Conservation (phyloP, 1,140 invertebrate species). For the Elymnias hypermnestra region DNA sequence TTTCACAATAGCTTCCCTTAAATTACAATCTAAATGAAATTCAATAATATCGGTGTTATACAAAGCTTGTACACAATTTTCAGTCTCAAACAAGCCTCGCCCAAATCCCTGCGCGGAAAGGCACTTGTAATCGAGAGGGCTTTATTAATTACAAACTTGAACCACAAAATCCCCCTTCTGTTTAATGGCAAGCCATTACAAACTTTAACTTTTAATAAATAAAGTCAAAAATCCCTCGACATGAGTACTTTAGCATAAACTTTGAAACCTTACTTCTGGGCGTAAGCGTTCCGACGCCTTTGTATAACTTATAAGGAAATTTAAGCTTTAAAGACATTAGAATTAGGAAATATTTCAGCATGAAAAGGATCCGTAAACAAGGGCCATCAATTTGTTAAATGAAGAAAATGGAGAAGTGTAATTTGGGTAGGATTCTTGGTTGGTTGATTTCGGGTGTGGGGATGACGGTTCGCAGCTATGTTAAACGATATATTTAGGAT, state of each 20-base stretch:
- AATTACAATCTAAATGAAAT: no score
- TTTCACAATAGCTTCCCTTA: no score
- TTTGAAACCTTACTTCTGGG: constrained; percentile 65
- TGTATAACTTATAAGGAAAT: constrained; percentile 23
- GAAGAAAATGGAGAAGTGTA: constrained; percentile 71
- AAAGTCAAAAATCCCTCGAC: constrained; percentile 56
- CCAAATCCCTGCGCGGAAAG: constrained; percentile 54
- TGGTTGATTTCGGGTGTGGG: constrained; percentile 37
- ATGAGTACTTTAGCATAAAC: constrained; percentile 38
- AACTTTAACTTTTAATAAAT: constrained; percentile 39
- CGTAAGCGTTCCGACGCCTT: constrained; percentile 41
- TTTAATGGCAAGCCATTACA: constrained; percentile 40
- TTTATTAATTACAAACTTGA: constrained; percentile 75
- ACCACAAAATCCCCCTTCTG: constrained; percentile 47
- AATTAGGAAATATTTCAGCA: constrained; percentile 28
- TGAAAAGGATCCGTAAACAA: constrained; percentile 27
- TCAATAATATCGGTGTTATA: no score
- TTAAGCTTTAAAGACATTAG: constrained; percentile 27
- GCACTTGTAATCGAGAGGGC: constrained; percentile 73
- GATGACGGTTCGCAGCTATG: constrained; percentile 44
- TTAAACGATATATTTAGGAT: constrained; percentile 35
- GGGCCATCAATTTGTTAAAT: constrained; percentile 73
- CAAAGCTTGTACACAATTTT: constrained; percentile 19
- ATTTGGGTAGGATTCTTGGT: constrained; percentile 57
- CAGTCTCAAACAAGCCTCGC: constrained; percentile 19